A percentile compares a stretch with the other conserved stretches of the same genome.
These are phyloP conservation scores for Dyspetes luteomarginatus DNA, from an alignment of 2,888 invertebrate species.

Conservation along the genomic window DNA sequence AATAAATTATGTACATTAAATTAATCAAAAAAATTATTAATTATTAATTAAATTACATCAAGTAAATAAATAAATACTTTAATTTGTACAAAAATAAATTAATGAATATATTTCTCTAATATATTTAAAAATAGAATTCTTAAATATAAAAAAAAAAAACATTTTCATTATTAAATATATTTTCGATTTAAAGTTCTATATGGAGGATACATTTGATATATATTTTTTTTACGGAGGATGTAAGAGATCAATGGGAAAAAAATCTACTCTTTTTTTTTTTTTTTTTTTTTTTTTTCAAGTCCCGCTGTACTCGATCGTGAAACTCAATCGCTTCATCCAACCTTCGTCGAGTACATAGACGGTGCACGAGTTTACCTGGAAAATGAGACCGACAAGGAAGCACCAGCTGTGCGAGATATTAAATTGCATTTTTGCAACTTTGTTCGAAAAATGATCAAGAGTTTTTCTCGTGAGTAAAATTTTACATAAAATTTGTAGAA, in stretches of 20 bases:
- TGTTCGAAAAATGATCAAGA: conserved; percentile 95
- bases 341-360: conserved; percentile 97
- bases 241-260: background rate
- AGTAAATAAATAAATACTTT: too few species aligned
- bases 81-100: too few species aligned
- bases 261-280: background rate
- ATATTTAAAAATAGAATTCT: background rate
- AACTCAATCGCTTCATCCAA: conserved; percentile 92
- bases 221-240: background rate
- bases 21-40: background rate
- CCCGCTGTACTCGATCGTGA: conserved; percentile 93
- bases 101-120: background rate
- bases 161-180: background rate
- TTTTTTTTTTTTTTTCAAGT: conserved; percentile 83
- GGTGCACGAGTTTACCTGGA: conserved; percentile 96
- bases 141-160: background rate
- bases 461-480: conserved; percentile 91
- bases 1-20: background rate
- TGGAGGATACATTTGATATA: background rate
- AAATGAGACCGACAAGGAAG: conserved; percentile 96
- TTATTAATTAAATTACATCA: too few species aligned
- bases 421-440: conserved; percentile 97
- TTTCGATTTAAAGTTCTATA: background rate
- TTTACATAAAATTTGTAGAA: background rate
- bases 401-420: conserved; percentile 93